phyloP scores from a whole-genome alignment of 2,113 vertebrate genomes.

The Lynx canadensis region DNA sequence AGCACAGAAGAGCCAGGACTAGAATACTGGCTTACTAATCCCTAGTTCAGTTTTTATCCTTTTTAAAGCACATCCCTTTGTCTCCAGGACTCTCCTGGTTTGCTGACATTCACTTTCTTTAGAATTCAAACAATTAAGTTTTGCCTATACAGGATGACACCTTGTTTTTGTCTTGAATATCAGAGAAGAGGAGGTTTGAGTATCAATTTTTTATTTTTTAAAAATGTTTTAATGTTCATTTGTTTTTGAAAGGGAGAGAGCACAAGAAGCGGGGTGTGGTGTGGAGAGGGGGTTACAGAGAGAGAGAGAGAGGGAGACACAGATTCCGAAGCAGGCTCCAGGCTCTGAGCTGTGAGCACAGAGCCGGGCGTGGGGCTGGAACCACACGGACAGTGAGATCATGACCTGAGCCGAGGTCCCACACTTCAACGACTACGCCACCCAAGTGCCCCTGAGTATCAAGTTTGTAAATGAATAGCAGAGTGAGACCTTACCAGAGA shows the following conservation, averaged over 20 bases:
- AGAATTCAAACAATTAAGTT: not conserved
- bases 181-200: not conserved
- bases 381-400: rapidly evolving
- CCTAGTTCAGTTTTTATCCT: not conserved
- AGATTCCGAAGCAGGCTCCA: no score
- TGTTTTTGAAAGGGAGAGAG: no score
- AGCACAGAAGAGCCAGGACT: rapidly evolving
- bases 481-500: not conserved
- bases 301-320: no score
- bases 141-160: not conserved
- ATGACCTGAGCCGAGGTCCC: no score
- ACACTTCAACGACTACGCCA: no score
- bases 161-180: not conserved
- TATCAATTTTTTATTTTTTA: no score
- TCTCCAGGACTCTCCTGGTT: not conserved
- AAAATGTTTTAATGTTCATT: no score
- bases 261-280: no score
- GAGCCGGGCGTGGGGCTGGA: no score
- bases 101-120: not conserved
- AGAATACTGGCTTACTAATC: not conserved
- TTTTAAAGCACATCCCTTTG: not conserved
- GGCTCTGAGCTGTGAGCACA: no score
- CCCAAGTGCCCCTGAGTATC: not conserved
- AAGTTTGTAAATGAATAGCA: not conserved
- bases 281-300: no score